Evolutionary conservation across 1,140 invertebrate genomes (phyloP), one percentile per base, ranked within the genome.

Genomic region (Drosophila subobscura): DNA sequence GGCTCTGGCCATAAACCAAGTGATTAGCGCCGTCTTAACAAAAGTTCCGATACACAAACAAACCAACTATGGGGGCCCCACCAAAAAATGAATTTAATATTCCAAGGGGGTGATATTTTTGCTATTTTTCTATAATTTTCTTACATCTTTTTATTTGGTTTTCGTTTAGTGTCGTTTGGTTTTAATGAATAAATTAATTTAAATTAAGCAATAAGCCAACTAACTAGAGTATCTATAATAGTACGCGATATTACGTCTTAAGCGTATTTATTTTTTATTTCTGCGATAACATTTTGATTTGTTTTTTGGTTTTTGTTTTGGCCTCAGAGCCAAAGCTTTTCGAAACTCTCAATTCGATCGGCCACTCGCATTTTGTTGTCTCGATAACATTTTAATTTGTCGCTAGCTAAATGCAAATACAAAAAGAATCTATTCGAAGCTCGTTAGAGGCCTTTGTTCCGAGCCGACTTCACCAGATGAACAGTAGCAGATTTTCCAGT

Each of bases 161-260:
- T 73, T 41, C 42, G 44, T 73, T 51, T 72, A 27, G 49, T 56
- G 66, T 66, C 14, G 14, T 49, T 75, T 27, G 22, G 40, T 33
- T 68, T 29, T 54, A 83, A 88, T 89, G 83, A 88, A 88, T 88
- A 88, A 88, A 88, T 88, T 89, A 88, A 79, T 76, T 89, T 89
- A 89, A 89, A 89, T 88, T 88, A 88, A 88, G 84, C 84, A 72
- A 83, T 88, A 88, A 73, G 77, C 56, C 64, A 88, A 84, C 83
- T 83, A 88, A 89, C 84, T 79, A 88, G 67, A 79, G 72, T 88
- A 88, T 76, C 51, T 79, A 53, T 67, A 72, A 83, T 56, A 79
- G 66, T 77, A 83, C 51, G 60, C 72, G 54, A 46, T 81, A 76
- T 60, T 88, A 89, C 75, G 67, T 73, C 72, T 79, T 79, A 79